Conservation (phyloP, 2,113 vertebrate genomes). For the Urocitellus parryii region DNA sequence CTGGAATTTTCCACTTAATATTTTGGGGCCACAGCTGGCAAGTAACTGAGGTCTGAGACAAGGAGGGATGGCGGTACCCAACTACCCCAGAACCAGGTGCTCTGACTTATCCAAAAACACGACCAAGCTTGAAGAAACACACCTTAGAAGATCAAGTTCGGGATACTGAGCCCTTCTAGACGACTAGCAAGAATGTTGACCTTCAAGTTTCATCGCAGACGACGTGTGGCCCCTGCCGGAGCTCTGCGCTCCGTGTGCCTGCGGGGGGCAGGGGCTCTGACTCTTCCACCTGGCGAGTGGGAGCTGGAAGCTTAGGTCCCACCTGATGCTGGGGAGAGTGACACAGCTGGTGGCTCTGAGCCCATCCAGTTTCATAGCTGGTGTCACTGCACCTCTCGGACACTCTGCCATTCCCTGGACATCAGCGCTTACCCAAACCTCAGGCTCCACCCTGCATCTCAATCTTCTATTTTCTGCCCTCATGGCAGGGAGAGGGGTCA, state of each 20-base stretch:
- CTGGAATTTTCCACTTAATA: neutral
- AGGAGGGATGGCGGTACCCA: neutral
- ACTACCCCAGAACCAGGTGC: neutral
- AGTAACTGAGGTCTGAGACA: neutral
- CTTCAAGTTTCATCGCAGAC: neutral
- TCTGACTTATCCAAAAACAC: neutral
- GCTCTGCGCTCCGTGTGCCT: rapidly evolving
- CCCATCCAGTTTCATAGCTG: neutral
- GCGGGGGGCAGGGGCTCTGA: rapidly evolving
- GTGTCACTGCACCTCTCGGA: rapidly evolving
- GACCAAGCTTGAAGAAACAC: neutral
- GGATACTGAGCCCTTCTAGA: too few species aligned
- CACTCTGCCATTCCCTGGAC: neutral
- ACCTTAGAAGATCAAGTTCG: neutral
- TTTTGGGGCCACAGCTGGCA: neutral
- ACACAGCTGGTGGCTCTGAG: rapidly evolving
- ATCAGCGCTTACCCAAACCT: rapidly evolving
- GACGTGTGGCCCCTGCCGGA: rapidly evolving
- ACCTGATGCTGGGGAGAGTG: neutral
- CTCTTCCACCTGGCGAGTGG: rapidly evolving
- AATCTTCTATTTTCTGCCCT: rapidly evolving
- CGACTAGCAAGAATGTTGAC: neutral
- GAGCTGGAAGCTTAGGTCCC: neutral
- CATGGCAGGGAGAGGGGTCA: neutral
- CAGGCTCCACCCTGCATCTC: neutral